phyloP scores from a whole-genome alignment of 1,140 invertebrate genomes.

The Olivierus martensii region DNA sequence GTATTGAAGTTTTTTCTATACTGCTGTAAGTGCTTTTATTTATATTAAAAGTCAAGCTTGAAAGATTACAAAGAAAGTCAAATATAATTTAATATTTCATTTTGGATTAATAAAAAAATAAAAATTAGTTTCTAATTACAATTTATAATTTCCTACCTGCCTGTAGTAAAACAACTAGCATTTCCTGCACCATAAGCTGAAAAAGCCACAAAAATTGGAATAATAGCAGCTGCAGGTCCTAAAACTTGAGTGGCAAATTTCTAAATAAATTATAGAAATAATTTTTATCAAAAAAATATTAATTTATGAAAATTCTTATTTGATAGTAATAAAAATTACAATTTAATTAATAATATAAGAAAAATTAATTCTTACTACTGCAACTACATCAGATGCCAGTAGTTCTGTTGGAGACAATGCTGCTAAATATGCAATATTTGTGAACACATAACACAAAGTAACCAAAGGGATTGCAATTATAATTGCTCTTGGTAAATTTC shows the following conservation, averaged over 20 bases:
- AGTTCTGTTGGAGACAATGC: conserved; percentile 67
- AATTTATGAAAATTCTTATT: too few relatives aligned
- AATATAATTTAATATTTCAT: too few relatives aligned
- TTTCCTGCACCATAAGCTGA: conserved; percentile 34
- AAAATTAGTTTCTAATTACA: not conserved
- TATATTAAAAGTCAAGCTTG: too few relatives aligned
- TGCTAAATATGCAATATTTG: conserved; percentile 87
- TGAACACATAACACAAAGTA: conserved; percentile 70
- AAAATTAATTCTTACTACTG: conserved; percentile 48
- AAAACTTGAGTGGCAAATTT: conserved; percentile 29
- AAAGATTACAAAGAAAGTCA: not conserved
- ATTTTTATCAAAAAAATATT: not conserved
- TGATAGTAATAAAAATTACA: too few relatives aligned
- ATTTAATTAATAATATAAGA: too few relatives aligned
- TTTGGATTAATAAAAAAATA: not conserved
- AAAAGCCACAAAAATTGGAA: conserved; percentile 30
- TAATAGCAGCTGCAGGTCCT: conserved; percentile 27
- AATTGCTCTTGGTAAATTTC: conserved; percentile 83
- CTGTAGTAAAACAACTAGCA: conserved; percentile 30
- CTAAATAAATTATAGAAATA: conserved; percentile 12
- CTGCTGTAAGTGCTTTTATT: too few relatives aligned
- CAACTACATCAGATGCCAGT: conserved; percentile 63
- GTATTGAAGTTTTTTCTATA: too few relatives aligned
- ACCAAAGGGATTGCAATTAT: conserved; percentile 78
- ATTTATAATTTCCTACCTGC: conserved; percentile 38